These are phyloP conservation scores for Galaxias olidus DNA, from an alignment of 2,797 vertebrate species.

Conservation along the genomic window DNA sequence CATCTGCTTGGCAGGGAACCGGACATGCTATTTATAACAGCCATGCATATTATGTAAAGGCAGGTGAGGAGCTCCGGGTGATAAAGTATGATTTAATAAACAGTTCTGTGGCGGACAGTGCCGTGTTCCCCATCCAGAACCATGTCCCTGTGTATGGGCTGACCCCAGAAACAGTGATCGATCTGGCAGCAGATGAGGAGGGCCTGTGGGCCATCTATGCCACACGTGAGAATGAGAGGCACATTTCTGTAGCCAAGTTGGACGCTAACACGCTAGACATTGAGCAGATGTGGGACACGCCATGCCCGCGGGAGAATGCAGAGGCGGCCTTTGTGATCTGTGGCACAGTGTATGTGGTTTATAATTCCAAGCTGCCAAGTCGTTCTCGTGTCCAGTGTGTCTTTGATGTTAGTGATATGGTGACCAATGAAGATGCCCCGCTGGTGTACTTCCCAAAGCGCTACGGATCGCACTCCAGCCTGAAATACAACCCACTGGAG, in stretches of 20 bases:
- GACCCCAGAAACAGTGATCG: conserved; percentile 85
- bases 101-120: conserved; percentile 82
- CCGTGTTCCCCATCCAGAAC: conserved; percentile 86
- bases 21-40: conserved; percentile 87
- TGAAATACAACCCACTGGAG: conserved; percentile 93
- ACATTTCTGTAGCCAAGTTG: conserved; percentile 92
- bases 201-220: conserved; percentile 95
- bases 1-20: conserved; percentile 87
- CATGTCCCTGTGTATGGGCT: conserved; percentile 77
- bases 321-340: conserved; percentile 95
- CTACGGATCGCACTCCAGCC: conserved; percentile 89
- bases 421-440: conserved; percentile 83
- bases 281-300: conserved; percentile 96
- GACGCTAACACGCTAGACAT: conserved; percentile 84
- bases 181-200: conserved; percentile 91
- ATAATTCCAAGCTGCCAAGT: conserved; percentile 91
- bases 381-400: conserved; percentile 93
- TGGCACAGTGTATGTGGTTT: conserved; percentile 91
- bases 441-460: conserved; percentile 94
- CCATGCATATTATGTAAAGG: conserved; percentile 85
- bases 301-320: conserved; percentile 89
- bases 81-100: conserved; percentile 89
- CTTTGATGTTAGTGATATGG: conserved; percentile 89
- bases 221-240: conserved; percentile 83
- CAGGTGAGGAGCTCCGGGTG: conserved; percentile 80